Evolutionary conservation across 2,797 vertebrate species (phyloP).

Genomic region (Neosilurus hyrtlii): DNA sequence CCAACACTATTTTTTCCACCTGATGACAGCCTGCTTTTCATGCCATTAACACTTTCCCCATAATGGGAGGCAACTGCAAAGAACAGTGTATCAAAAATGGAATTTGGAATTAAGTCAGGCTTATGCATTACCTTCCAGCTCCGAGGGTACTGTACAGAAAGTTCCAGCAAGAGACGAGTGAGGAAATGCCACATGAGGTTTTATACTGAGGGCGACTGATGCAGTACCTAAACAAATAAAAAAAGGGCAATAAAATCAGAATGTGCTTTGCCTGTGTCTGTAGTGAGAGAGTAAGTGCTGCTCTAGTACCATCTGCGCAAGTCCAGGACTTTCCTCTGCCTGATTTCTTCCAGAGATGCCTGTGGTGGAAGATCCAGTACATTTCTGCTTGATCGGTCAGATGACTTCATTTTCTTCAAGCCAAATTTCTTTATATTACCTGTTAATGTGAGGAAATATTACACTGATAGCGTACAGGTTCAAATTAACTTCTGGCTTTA

Average conservation of each 20-base stretch:
- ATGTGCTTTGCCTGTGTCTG: background rate
- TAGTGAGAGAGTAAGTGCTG: background rate
- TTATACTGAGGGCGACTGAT: constrained; percentile 98
- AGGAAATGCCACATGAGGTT: constrained; percentile 98
- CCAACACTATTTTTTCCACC: background rate
- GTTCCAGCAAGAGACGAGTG: constrained; percentile 96
- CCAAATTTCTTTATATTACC: constrained; percentile 85
- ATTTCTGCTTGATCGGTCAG: constrained; percentile 83
- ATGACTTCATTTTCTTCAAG: constrained; percentile 84
- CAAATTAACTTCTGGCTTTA: background rate
- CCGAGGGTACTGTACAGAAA: constrained; percentile 95
- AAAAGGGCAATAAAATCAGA: constrained; percentile 7
- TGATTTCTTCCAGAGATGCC: constrained; percentile 85
- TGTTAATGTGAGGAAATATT: constrained; percentile 55
- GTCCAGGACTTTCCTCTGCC: constrained; percentile 94
- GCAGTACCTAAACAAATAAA: constrained; percentile 83
- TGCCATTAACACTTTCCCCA: background rate
- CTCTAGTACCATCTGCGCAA: constrained; percentile 87
- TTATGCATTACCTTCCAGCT: constrained; percentile 82
- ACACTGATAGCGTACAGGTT: background rate
- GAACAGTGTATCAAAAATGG: background rate
- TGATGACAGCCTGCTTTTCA: background rate
- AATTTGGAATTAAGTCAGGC: background rate
- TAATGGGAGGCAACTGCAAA: background rate
- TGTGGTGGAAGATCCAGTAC: constrained; percentile 79